Evolutionary conservation across 2,888 invertebrate genomes (phyloP).

Genomic region (Podotricha telesiphe): DNA sequence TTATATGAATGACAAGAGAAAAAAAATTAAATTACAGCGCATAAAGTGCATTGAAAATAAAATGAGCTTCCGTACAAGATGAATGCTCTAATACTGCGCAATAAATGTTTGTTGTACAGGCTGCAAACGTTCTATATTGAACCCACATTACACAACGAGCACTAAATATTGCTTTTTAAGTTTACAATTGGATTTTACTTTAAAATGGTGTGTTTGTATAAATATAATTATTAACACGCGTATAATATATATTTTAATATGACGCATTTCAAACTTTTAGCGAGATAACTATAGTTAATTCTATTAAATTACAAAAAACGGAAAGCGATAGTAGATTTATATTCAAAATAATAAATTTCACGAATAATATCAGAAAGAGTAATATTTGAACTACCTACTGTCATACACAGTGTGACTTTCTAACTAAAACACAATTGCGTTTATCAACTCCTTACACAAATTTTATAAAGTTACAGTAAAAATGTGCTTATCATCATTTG

Average conservation of each 20-base stretch:
- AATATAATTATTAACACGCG: no score
- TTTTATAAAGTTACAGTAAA: background rate
- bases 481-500: background rate
- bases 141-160: conserved; percentile 22
- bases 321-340: no score
- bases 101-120: conserved; percentile 31
- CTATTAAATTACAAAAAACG: no score
- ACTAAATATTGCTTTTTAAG: conserved; percentile 22
- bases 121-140: conserved; percentile 25
- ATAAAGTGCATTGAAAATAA: conserved; percentile 26
- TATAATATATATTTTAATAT: no score
- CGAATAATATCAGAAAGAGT: background rate
- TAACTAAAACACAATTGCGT: no score
- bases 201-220: background rate
- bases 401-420: background rate
- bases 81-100: conserved; percentile 28
- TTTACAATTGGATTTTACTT: background rate
- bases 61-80: conserved; percentile 29
- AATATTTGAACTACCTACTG: background rate
- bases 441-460: background rate
- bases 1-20: conserved; percentile 1
- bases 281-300: no score
- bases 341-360: no score
- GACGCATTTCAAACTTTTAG: no score
- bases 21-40: background rate